A percentile compares a stretch with the other conserved stretches of the same genome.
These are phyloP conservation scores for Rhyzopertha dominica DNA, from an alignment of 1,140 invertebrate genomes.

Conservation along the genomic window DNA sequence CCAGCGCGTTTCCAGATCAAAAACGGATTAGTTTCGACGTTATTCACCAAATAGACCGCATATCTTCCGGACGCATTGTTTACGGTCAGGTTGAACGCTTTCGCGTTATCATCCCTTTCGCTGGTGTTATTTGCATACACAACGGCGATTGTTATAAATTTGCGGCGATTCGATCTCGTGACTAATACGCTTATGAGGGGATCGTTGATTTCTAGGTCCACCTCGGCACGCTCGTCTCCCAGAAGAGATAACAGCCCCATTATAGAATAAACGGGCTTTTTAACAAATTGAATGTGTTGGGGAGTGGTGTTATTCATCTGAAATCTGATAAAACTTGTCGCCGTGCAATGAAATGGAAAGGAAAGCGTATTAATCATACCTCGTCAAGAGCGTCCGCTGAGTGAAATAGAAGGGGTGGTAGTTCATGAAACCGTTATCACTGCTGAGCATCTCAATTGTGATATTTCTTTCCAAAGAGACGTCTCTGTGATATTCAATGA, in stretches of 20 bases:
- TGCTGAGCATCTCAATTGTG: conserved; percentile 44
- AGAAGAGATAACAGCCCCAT: conserved; percentile 48
- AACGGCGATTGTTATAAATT: conserved; percentile 9
- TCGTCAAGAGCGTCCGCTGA: conserved; percentile 47
- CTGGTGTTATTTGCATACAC: conserved; percentile 15
- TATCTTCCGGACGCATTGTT: conserved; percentile 30
- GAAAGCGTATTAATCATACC: conserved; percentile 27
- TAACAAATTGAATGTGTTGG: conserved; percentile 47
- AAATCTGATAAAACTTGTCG: conserved; percentile 39
- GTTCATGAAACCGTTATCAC: conserved; percentile 51
- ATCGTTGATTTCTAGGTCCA: conserved; percentile 12
- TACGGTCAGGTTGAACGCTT: conserved; percentile 14
- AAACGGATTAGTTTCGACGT: conserved; percentile 31
- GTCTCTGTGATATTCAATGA: conserved; percentile 44
- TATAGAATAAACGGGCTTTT: conserved; percentile 48
- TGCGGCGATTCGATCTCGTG: conserved; percentile 28
- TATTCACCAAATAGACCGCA: conserved; percentile 44
- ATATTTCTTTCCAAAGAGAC: conserved; percentile 29
- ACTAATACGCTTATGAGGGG: conserved; percentile 19
- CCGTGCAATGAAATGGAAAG: conserved; percentile 3
- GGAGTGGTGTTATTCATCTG: conserved; percentile 49
- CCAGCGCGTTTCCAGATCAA: conserved; percentile 23
- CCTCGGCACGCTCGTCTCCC: conserved; percentile 33
- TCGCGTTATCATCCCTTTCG: conserved; percentile 9
- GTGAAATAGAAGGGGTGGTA: conserved; percentile 49